These are phyloP conservation scores for Lethocerus indicus DNA, from an alignment of 1,140 invertebrate species.

Conservation along the genomic window DNA sequence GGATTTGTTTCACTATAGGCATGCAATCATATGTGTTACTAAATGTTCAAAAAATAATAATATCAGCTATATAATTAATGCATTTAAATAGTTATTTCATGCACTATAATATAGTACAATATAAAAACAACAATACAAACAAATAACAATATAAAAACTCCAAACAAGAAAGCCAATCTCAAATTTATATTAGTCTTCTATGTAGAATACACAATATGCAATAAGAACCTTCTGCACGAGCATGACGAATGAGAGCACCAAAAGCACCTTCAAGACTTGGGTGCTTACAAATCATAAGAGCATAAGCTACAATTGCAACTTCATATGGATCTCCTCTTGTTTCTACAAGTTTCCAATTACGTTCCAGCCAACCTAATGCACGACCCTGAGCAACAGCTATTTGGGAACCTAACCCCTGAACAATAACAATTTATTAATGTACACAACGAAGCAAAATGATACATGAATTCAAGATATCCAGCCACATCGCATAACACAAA, in stretches of 20 bases:
- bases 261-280: slow-evolving; percentile 66
- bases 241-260: slow-evolving; percentile 44
- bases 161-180: too few relatives aligned
- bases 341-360: slow-evolving; percentile 57
- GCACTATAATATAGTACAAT: too few relatives aligned
- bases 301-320: slow-evolving; percentile 73
- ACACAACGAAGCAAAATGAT: background rate
- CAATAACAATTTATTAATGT: background rate
- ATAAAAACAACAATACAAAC: background rate
- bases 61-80: too few relatives aligned
- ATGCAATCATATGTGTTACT: too few relatives aligned
- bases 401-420: slow-evolving; percentile 44
- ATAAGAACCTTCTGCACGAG: slow-evolving; percentile 46
- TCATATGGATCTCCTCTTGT: slow-evolving; percentile 60
- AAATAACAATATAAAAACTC: too few relatives aligned
- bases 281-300: slow-evolving; percentile 60
- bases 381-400: slow-evolving; percentile 48
- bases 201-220: too few relatives aligned
- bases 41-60: too few relatives aligned
- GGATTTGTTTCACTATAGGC: too few relatives aligned
- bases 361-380: slow-evolving; percentile 66
- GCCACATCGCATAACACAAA: background rate
- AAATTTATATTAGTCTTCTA: too few relatives aligned
- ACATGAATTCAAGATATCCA: too few relatives aligned
- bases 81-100: too few relatives aligned